These are phyloP conservation scores for Pristionchus japonicus DNA, from an alignment of 2,888 invertebrate genomes.

Conservation along the genomic window DNA sequence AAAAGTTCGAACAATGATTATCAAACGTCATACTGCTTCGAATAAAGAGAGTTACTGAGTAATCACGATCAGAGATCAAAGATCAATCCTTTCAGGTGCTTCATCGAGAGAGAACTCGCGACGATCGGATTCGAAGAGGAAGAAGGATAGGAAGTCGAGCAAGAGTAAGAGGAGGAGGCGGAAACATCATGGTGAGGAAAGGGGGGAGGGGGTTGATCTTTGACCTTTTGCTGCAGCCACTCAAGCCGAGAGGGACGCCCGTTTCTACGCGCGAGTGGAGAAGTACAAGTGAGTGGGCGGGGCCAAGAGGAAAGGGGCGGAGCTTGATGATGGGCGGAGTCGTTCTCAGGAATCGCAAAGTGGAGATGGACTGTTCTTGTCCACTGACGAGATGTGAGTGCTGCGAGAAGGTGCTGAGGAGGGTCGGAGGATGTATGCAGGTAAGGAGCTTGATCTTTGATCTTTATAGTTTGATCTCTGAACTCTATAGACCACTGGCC, in stretches of 20 bases:
- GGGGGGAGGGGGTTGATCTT: not conserved
- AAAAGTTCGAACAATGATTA: too few relatives aligned
- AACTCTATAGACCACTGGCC: constrained; percentile 42
- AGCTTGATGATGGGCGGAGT: not conserved
- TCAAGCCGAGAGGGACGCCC: not conserved
- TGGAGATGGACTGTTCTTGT: constrained; percentile 36
- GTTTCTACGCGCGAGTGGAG: not conserved
- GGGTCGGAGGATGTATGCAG: not conserved
- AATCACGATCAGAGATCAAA: not conserved
- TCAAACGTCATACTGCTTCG: too few relatives aligned
- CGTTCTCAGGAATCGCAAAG: constrained; percentile 2
- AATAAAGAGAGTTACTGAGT: too few relatives aligned
- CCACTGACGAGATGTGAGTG: not conserved
- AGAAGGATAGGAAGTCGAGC: not conserved
- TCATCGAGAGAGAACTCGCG: not conserved
- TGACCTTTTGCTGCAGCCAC: not conserved
- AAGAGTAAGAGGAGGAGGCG: not conserved
- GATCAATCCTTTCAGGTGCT: not conserved
- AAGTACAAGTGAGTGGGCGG: constrained; percentile 28
- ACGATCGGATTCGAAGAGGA: not conserved
- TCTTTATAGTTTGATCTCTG: not conserved
- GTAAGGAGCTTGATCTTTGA: not conserved
- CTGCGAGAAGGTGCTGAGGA: not conserved
- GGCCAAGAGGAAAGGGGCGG: not conserved
- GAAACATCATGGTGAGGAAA: not conserved